These are phyloP conservation scores for Zygothrica quintamaculata DNA, from an alignment of 2,888 invertebrate genomes.

Conservation along the genomic window DNA sequence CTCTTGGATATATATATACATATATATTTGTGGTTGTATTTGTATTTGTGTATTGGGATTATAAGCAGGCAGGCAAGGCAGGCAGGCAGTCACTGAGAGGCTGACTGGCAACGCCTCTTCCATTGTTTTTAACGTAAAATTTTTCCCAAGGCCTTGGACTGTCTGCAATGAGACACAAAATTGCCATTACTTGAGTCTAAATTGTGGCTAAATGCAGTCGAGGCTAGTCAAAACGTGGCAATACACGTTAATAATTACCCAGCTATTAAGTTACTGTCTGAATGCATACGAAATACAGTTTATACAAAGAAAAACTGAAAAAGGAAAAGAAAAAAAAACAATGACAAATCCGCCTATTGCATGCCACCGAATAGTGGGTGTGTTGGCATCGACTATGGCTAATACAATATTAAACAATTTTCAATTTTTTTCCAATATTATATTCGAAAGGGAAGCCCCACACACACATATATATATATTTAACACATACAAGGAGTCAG, in stretches of 20 bases:
- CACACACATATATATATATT: too few relatives aligned
- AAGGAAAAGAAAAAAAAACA: too few relatives aligned
- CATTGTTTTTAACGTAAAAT: slow-evolving; percentile 59
- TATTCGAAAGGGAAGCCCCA: slow-evolving; percentile 47
- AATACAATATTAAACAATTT: background rate
- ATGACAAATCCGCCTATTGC: slow-evolving; percentile 28
- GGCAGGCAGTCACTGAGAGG: too few relatives aligned
- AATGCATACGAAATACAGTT: slow-evolving; percentile 26
- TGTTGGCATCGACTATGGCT: slow-evolving; percentile 9
- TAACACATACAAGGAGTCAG: slow-evolving; percentile 34
- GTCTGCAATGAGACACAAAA: slow-evolving; percentile 47
- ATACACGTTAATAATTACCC: slow-evolving; percentile 58
- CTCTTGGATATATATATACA: slow-evolving; percentile 30
- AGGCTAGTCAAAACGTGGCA: slow-evolving; percentile 35
- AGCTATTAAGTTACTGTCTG: slow-evolving; percentile 57
- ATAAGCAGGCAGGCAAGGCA: too few relatives aligned
- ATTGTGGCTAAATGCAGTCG: slow-evolving; percentile 67
- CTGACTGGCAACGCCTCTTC: slow-evolving; percentile 61
- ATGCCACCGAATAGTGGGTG: slow-evolving; percentile 10
- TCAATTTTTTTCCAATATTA: background rate
- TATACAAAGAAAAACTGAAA: too few relatives aligned
- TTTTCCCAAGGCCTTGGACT: slow-evolving; percentile 59
- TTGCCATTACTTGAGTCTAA: slow-evolving; percentile 61
- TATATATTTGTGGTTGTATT: slow-evolving; percentile 29
- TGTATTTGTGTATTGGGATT: slow-evolving; percentile 21